These are phyloP conservation scores for Lichenostomus cassidix DNA, from an alignment of 2,113 vertebrate genomes.

Conservation along the genomic window DNA sequence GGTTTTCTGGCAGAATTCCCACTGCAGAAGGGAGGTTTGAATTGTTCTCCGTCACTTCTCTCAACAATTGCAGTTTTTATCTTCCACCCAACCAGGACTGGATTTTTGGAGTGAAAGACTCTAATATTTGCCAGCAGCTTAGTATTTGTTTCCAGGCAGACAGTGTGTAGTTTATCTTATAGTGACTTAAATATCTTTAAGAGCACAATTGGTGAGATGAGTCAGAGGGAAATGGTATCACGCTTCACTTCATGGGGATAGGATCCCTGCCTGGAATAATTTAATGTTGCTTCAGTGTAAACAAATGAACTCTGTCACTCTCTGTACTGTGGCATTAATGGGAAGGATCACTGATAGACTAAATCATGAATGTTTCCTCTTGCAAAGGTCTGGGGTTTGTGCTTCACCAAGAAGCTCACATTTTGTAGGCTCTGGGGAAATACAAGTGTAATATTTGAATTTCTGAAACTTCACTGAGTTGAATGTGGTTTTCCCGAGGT, in stretches of 20 bases:
- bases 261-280: background rate
- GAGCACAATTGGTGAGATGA: background rate
- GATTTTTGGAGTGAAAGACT: background rate
- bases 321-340: background rate
- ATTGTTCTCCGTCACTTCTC: background rate
- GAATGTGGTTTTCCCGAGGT: background rate
- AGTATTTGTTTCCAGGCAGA: background rate
- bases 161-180: background rate
- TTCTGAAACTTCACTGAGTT: background rate
- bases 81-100: background rate
- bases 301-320: accelerated
- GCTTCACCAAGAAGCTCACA: background rate
- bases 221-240: background rate
- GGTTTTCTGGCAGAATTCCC: background rate
- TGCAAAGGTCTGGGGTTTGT: background rate
- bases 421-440: background rate
- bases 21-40: background rate
- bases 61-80: background rate
- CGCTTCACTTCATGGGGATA: background rate
- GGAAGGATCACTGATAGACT: accelerated
- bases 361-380: accelerated
- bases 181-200: background rate
- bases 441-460: background rate
- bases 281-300: background rate
- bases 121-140: background rate